phyloP scores from a whole-genome alignment of 92 coral and sea anemone genomes.

The Epizoanthus scotinus region DNA sequence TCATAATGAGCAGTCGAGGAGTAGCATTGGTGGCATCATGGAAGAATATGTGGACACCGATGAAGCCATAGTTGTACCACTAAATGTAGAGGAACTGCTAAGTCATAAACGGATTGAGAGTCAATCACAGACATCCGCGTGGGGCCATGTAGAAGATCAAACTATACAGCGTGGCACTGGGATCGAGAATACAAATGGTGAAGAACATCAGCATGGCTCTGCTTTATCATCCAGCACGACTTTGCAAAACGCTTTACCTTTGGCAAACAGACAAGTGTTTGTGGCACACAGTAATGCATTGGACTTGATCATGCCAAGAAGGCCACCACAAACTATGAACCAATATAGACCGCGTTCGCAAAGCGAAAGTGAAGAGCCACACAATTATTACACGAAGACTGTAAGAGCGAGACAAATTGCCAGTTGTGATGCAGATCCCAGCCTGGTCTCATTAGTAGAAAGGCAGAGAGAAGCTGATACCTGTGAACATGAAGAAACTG shows the following conservation, averaged over 20 bases:
- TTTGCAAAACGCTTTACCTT: not conserved
- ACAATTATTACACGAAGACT: not conserved
- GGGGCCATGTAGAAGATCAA: not conserved
- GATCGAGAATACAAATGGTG: too few relatives aligned
- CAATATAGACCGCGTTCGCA: not conserved
- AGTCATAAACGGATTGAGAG: not conserved
- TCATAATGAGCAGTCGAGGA: conserved; percentile 19
- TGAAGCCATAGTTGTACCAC: not conserved
- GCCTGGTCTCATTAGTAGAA: too few relatives aligned
- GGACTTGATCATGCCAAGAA: too few relatives aligned
- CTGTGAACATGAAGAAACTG: too few relatives aligned
- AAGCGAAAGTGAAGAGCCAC: conserved; percentile 1
- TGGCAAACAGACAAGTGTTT: not conserved
- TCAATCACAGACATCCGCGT: not conserved
- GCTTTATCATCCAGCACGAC: not conserved
- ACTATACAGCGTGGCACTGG: not conserved
- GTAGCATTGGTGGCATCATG: conserved; percentile 18
- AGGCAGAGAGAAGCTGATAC: too few relatives aligned
- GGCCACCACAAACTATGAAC: not conserved
- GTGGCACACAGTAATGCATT: not conserved
- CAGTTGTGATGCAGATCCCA: too few relatives aligned
- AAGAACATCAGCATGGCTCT: not conserved
- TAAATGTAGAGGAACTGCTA: not conserved
- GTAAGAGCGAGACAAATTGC: too few relatives aligned
- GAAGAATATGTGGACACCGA: conserved; percentile 8